Conservation (phyloP, 1,140 invertebrate species). For the Cydia pomonella region DNA sequence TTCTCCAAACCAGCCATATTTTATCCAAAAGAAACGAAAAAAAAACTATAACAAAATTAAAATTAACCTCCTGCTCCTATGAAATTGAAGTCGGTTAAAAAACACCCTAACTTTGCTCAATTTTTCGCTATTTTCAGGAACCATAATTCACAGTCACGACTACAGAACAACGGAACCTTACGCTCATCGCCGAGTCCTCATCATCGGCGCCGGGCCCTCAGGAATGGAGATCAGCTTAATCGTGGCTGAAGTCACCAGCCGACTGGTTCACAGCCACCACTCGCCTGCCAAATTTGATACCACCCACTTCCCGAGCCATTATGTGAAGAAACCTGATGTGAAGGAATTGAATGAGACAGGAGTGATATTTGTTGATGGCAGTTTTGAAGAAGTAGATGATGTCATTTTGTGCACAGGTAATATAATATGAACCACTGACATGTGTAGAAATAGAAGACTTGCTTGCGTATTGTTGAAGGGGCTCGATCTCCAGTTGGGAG, state of each 20-base stretch:
- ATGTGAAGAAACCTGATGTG: constrained; percentile 84
- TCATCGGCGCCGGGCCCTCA: constrained; percentile 93
- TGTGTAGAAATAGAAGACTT: background rate
- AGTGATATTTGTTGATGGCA: constrained; percentile 83
- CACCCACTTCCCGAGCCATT: constrained; percentile 84
- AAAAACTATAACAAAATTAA: too few species aligned
- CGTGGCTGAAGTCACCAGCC: constrained; percentile 83
- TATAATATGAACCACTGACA: constrained; percentile 29
- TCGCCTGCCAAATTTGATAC: constrained; percentile 62
- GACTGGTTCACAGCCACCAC: constrained; percentile 87
- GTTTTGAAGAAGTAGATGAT: constrained; percentile 83
- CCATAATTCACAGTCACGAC: constrained; percentile 90
- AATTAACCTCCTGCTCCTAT: too few species aligned
- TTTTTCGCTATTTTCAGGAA: constrained; percentile 51
- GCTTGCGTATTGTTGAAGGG: too few species aligned
- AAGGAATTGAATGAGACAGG: constrained; percentile 81
- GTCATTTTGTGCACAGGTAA: constrained; percentile 91
- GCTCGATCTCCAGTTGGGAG: too few species aligned
- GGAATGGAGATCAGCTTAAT: constrained; percentile 92
- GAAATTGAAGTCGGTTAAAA: too few species aligned
- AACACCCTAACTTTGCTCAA: too few species aligned
- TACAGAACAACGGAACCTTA: constrained; percentile 88
- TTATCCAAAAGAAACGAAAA: too few species aligned
- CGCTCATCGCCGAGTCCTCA: constrained; percentile 84
- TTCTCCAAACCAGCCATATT: too few species aligned